Evolutionary conservation across 2,888 invertebrate species (phyloP).

Genomic region (Achlya flavicornis): DNA sequence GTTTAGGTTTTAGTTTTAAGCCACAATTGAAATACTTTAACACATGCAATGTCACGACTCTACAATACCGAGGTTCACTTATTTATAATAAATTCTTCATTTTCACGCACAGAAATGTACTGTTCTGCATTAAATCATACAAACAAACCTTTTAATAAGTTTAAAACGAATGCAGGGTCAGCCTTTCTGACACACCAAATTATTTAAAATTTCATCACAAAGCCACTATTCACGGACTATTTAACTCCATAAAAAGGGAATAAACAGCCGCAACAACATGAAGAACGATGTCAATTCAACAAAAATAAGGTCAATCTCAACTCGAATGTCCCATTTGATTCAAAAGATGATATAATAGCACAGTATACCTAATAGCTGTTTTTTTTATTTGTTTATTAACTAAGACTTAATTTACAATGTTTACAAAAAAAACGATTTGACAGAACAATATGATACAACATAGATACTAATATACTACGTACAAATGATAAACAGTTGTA

Average conservation of each 20-base stretch:
- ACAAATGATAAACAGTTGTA: too few species aligned
- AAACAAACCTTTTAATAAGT: slow-evolving; percentile 4
- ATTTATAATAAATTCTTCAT: slow-evolving; percentile 14
- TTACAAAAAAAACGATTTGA: too few species aligned
- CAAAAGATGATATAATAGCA: background rate
- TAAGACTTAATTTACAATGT: too few species aligned
- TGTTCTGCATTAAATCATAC: background rate
- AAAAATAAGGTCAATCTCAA: slow-evolving; percentile 38
- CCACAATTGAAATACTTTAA: slow-evolving; percentile 24
- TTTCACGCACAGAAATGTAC: background rate
- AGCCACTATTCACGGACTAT: slow-evolving; percentile 41
- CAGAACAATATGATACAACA: too few species aligned
- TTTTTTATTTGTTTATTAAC: too few species aligned
- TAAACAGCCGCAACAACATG: slow-evolving; percentile 34
- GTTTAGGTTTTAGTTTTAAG: slow-evolving; percentile 26
- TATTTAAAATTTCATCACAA: slow-evolving; percentile 31
- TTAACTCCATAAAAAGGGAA: slow-evolving; percentile 42
- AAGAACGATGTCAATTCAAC: slow-evolving; percentile 34
- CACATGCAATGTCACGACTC: slow-evolving; percentile 45
- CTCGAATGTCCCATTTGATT: background rate
- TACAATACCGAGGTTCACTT: slow-evolving; percentile 12
- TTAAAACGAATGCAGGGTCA: slow-evolving; percentile 34
- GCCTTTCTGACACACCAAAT: slow-evolving; percentile 37
- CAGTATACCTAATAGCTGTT: too few species aligned
- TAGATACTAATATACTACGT: too few species aligned